Evolutionary conservation across 2,797 vertebrate genomes (phyloP), one percentile per base, ranked within the genome.

Genomic region (Astyanax mexicanus): DNA sequence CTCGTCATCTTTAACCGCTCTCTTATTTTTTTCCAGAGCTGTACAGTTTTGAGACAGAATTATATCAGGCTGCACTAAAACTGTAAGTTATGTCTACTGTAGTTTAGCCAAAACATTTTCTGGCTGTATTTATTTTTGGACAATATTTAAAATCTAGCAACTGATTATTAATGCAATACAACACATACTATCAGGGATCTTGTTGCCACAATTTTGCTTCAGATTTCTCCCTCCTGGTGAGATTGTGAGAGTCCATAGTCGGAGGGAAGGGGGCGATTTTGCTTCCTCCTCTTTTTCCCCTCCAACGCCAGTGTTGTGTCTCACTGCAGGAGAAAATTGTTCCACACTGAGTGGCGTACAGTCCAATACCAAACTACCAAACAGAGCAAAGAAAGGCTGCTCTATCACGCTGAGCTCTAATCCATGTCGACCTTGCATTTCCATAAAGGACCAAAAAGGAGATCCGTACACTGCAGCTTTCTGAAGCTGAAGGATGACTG

Each of bases 171-270:
- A 32, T 35, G 13, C 32, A 5, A 1, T 4, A 47, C 13, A 32
- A 57, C 38, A 64, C 19, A 38, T 21, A 12, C 35, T 9, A 3
- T 55, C n/a, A 11, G 11, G 15, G 19, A 40, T 25, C 21, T 35
- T 35, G 44, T 17, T 23, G 49, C 55, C 17, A 37, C 45, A 25
- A 68, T 47, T 74, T 70, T 57, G 38, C 38, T 40, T 80, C 60
- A 44, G 54, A 66, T 80, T 84, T 68, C 61, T 55, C 51, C 32
- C 61, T 44, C 40, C 27, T n/a, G 19, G 69, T 78, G 72, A 77
- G 45, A 55, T 74, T 17, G 42, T 69, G 52, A 45, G 62, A 72
- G 80, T 72, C 70, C 29, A 15, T 55, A 70, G 66, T 54, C 42
- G 38, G 47, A 52, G 57, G 52, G 69, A 35, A 3, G 13, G 9